Evolutionary conservation across 2,113 vertebrate species (phyloP).

Genomic region (Paramisgurnus dabryanus): DNA sequence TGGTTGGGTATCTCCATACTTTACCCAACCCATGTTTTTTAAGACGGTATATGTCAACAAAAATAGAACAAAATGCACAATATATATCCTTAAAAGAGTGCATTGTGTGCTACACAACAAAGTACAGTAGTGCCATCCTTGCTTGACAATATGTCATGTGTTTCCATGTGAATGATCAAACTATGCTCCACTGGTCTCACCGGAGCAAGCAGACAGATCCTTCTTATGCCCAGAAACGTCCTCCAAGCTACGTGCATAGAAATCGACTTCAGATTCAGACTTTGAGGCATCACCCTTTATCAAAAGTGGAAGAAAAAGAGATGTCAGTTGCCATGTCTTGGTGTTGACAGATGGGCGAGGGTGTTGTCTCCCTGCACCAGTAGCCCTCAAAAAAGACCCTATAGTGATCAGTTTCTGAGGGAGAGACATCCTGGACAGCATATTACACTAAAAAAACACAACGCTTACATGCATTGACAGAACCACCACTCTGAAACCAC

Average conservation of each 20-base stretch:
- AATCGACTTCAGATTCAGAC: slow-evolving; percentile 86
- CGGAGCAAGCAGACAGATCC: slow-evolving; percentile 79
- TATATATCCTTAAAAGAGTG: neutral
- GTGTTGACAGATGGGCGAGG: neutral
- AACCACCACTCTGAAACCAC: slow-evolving; percentile 54
- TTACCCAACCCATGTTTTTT: no score
- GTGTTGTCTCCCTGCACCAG: slow-evolving; percentile 38
- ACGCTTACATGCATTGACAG: slow-evolving; percentile 48
- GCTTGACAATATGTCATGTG: neutral
- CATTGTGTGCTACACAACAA: neutral
- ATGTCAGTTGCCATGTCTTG: slow-evolving; percentile 2
- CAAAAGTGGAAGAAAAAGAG: slow-evolving; percentile 25
- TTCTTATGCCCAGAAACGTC: slow-evolving; percentile 86
- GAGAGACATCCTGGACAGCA: slow-evolving; percentile 28
- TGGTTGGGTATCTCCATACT: no score
- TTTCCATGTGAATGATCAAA: neutral
- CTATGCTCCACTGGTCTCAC: slow-evolving; percentile 73
- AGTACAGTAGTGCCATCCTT: neutral
- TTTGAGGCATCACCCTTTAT: slow-evolving; percentile 89
- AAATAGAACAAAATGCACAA: no score
- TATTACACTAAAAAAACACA: slow-evolving; percentile 18
- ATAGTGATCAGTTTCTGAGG: slow-evolving; percentile 43
- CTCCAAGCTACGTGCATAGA: slow-evolving; percentile 82
- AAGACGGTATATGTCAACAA: no score
- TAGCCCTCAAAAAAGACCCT: slow-evolving; percentile 38